These are phyloP conservation scores for Orthonyx spaldingii DNA, from an alignment of 2,113 vertebrate species.

Conservation along the genomic window DNA sequence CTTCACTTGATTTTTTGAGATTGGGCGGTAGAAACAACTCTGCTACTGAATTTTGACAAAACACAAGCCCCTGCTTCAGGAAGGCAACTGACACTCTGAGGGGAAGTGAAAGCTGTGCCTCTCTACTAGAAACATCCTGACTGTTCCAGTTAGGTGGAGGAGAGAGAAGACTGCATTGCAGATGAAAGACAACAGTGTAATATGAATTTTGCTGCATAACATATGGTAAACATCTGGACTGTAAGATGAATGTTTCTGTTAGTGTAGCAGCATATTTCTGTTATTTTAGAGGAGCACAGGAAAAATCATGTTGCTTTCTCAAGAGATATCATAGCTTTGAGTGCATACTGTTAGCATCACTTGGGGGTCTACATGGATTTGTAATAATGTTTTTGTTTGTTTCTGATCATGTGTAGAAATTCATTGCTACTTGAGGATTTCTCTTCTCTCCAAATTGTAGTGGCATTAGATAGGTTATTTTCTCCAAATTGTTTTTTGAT, in stretches of 20 bases:
- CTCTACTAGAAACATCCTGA: background rate
- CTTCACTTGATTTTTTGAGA: conserved; percentile 78
- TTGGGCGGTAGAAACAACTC: conserved; percentile 57
- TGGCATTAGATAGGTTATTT: background rate
- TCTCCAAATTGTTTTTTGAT: background rate
- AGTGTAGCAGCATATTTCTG: background rate
- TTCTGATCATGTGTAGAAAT: background rate
- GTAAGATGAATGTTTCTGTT: background rate
- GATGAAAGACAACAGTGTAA: background rate
- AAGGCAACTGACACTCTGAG: conserved; percentile 71
- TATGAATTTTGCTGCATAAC: background rate
- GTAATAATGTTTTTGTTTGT: background rate
- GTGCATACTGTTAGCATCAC: background rate
- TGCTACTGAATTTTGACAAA: conserved; percentile 61
- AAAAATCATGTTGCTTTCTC: background rate
- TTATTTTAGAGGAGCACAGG: background rate
- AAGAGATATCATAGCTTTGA: background rate
- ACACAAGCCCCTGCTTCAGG: conserved; percentile 64
- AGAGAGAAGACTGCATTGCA: conserved; percentile 12
- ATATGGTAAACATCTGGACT: background rate
- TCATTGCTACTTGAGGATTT: background rate
- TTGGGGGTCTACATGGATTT: background rate
- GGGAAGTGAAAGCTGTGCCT: conserved; percentile 38
- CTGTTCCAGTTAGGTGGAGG: conserved; percentile 60
- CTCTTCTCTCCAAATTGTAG: background rate